phyloP scores from a whole-genome alignment of 2,888 invertebrate genomes.

The Hydrotaea cyrtoneurina region DNA sequence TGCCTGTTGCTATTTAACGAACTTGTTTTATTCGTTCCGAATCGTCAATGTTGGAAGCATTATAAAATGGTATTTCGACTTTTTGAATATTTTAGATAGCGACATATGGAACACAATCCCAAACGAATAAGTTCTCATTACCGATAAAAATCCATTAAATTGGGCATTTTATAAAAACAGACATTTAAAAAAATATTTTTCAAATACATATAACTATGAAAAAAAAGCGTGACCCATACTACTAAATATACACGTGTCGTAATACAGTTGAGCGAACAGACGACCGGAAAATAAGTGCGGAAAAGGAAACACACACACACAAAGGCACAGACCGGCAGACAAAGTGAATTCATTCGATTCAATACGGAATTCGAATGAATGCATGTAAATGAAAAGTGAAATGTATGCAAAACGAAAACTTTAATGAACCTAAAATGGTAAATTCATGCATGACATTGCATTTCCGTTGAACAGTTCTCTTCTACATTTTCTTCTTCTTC shows the following conservation, averaged over 20 bases:
- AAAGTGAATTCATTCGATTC: constrained; percentile 24
- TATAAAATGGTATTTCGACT: too few species aligned
- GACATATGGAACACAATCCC: too few species aligned
- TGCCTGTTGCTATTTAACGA: too few species aligned
- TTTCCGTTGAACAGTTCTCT: constrained; percentile 52
- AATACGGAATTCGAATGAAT: background rate
- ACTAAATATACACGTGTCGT: background rate
- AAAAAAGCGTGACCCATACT: background rate
- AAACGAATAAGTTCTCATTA: too few species aligned
- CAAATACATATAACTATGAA: too few species aligned
- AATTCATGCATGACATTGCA: constrained; percentile 62
- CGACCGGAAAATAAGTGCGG: background rate
- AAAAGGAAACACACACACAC: constrained; percentile 32
- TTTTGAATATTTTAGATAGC: too few species aligned
- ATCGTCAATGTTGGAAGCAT: too few species aligned
- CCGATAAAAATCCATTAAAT: too few species aligned
- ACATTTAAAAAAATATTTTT: too few species aligned
- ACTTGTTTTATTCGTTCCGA: too few species aligned
- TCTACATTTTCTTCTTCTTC: background rate
- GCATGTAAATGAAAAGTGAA: constrained; percentile 45
- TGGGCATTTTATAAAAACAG: too few species aligned
- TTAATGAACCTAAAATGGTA: constrained; percentile 47
- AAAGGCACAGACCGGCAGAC: constrained; percentile 45
- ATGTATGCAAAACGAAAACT: constrained; percentile 45
- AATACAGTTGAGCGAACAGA: background rate